A percentile compares a stretch with the other conserved stretches of the same genome.
Conservation (phyloP, 2,888 invertebrate genomes). For the Busseola fusca region DNA sequence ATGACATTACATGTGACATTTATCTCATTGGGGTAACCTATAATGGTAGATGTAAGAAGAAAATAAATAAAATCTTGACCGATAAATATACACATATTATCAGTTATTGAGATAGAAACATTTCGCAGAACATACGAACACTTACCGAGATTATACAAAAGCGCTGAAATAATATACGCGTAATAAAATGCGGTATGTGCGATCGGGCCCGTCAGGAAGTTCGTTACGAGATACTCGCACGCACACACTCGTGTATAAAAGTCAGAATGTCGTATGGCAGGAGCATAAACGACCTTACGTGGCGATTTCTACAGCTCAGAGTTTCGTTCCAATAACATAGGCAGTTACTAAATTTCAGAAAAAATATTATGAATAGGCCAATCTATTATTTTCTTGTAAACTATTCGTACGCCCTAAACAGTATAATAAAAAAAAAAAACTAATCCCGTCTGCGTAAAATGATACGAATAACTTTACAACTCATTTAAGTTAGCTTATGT, state of each 20-base stretch:
- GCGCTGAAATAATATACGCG: not conserved
- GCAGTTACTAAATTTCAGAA: not conserved
- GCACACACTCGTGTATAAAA: not conserved
- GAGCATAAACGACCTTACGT: no score
- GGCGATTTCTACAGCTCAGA: no score
- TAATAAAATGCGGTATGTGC: not conserved
- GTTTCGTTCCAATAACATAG: not conserved
- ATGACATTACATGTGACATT: no score
- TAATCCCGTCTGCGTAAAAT: not conserved
- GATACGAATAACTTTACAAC: not conserved
- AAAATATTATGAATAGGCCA: no score
- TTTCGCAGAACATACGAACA: slow-evolving; percentile 14
- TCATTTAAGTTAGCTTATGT: not conserved
- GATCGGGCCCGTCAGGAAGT: not conserved
- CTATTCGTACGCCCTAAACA: not conserved
- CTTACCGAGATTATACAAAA: slow-evolving; percentile 3
- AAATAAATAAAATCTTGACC: no score
- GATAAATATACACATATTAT: slow-evolving; percentile 23
- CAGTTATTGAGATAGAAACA: slow-evolving; percentile 3
- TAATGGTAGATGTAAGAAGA: not conserved
- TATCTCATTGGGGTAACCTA: no score
- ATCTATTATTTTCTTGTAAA: not conserved
- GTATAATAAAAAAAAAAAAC: no score
- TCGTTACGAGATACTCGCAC: not conserved
- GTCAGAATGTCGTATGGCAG: not conserved